A percentile compares a stretch with the other conserved stretches of the same genome.
phyloP scores from a whole-genome alignment of 2,113 vertebrate species.

The Echinops telfairi region DNA sequence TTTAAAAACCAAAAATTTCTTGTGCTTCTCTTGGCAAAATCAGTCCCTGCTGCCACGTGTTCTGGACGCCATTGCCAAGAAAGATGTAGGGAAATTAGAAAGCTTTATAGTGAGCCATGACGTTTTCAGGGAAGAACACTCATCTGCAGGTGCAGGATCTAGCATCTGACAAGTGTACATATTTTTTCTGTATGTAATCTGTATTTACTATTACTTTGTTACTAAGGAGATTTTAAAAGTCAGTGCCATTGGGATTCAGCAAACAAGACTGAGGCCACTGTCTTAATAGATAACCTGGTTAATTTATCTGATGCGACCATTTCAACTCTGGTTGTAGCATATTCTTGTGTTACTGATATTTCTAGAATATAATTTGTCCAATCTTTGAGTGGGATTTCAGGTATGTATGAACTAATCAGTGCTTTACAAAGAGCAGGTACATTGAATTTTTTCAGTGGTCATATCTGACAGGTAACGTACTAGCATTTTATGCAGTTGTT shows the following conservation, averaged over 20 bases:
- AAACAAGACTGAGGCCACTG: not conserved
- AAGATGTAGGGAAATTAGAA: not conserved
- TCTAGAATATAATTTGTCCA: not conserved
- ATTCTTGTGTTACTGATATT: conserved; percentile 39
- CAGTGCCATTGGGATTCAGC: not conserved
- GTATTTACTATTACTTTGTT: too few relatives aligned
- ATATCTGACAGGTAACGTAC: not conserved
- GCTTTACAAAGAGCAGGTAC: conserved; percentile 19
- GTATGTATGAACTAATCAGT: conserved; percentile 31
- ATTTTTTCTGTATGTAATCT: too few relatives aligned
- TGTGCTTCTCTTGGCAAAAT: not conserved
- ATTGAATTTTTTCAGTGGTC: conserved; percentile 39
- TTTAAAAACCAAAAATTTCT: not conserved
- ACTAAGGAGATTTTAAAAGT: conserved; percentile 36
- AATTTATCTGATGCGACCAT: not conserved
- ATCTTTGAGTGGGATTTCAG: conserved; percentile 11
- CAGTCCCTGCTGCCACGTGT: not conserved
- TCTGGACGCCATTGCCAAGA: not conserved
- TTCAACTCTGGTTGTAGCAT: not conserved
- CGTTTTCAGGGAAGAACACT: not conserved
- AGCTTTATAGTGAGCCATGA: not conserved
- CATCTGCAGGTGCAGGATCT: not conserved
- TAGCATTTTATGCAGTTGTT: not conserved
- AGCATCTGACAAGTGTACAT: not conserved
- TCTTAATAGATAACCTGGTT: not conserved